Evolutionary conservation across 2,113 vertebrate genomes (phyloP), one percentile per base, ranked within the genome.

Genomic region (Drymodes brunneopygia): DNA sequence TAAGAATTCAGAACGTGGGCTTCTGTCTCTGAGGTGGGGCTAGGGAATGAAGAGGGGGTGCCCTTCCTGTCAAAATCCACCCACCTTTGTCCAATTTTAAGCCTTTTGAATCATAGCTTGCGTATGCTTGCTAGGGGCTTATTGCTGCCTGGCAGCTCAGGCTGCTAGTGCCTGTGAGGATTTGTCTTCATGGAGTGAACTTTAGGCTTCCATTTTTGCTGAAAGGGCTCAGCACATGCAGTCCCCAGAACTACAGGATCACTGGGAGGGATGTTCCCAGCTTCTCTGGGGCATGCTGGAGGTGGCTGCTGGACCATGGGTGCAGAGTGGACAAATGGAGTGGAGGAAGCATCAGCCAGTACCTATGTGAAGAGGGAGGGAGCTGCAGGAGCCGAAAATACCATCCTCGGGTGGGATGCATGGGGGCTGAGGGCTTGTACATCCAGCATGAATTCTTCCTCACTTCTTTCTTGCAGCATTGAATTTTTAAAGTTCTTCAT

Each of bases 241-340:
- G 38, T n/a, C 15, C 58, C 36, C 38, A 47, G 40, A 35, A 10
- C 38, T n/a, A 11, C 15, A 36, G 62, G 33, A 79, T 38, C 4
- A 1, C 36, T 22, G 33, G 15, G 54, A 58, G 31, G 36, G 54
- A 20, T 70, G 60, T 45, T 88, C n/a, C 42, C 83, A 77, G 54
- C 33, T 42, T n/a, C n/a, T 64, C 10, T 33, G 65, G n/a, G 44
- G 22, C 24, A 48, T 0, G 0, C 15, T 2, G 10, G 62, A 67
- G 35, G 40, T 44, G 82, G 58, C 44, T 78, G 73, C 40, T 4
- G 7, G 60, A 67, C 18, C 29, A 40, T 0, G 0, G 47, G 28
- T 33, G 29, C 42, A 29, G 25, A 48, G 48, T 0, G 1, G 61
- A 5, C 14, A 35, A 81, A 40, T 0, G 1, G 28, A 70, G 22